A percentile compares a stretch with the other conserved stretches of the same genome.
These are phyloP conservation scores for Phymorhynchus buccinoides DNA, from an alignment of 1,140 invertebrate species.

Conservation along the genomic window DNA sequence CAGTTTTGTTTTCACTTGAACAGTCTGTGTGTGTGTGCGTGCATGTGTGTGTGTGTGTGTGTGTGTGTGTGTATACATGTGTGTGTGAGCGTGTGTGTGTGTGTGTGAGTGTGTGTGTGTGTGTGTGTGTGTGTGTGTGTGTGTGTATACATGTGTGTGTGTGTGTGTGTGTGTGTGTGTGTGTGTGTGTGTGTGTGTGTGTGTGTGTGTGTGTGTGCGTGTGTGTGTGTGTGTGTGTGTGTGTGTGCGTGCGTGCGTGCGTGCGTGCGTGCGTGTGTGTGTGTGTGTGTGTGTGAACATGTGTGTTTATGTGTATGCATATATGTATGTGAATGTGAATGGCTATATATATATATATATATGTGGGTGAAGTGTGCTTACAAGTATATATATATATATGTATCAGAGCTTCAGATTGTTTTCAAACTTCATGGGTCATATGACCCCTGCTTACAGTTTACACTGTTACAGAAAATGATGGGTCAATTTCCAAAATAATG, in stretches of 20 bases:
- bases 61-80: background rate
- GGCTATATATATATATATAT: background rate
- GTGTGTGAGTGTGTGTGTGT: background rate
- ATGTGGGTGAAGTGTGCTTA: no score
- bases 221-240: no score
- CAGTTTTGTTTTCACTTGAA: no score
- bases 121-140: constrained; percentile 4
- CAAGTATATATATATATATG: no score
- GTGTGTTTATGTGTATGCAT: constrained; percentile 20
- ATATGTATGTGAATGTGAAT: background rate
- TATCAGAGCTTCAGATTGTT: no score
- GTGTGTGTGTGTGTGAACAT: constrained; percentile 13
- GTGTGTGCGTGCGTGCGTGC: background rate
- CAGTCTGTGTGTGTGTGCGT: background rate
- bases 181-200: background rate
- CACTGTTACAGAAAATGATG: no score
- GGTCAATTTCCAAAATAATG: no score
- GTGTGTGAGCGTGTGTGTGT: background rate
- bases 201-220: no score
- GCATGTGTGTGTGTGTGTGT: background rate
- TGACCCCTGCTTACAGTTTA: no score
- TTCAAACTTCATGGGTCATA: no score
- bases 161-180: background rate
- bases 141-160: background rate
- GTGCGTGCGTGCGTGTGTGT: constrained; percentile 13